Evolutionary conservation across 2,888 invertebrate species (phyloP).

Genomic region (Alentia gelatinosa): DNA sequence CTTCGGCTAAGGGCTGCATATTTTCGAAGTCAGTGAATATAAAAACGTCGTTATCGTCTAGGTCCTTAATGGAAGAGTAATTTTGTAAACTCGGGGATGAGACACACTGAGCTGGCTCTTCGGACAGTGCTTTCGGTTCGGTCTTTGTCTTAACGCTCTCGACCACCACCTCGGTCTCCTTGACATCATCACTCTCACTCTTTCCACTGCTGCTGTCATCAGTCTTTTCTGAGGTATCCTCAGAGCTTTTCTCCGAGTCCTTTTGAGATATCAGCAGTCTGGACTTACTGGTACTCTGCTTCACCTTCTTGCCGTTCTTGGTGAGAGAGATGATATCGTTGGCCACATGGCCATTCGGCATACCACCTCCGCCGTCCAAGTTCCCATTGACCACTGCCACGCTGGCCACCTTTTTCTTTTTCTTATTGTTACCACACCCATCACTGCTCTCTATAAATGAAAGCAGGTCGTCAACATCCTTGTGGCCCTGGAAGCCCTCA

Average conservation of each 20-base stretch:
- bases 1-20: constrained; percentile 65
- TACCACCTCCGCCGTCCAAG: background rate
- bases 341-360: constrained; percentile 1
- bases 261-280: background rate
- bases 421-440: constrained; percentile 7
- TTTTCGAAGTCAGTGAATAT: constrained; percentile 72
- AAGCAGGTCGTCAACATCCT: constrained; percentile 68
- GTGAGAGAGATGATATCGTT: background rate
- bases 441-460: constrained; percentile 69
- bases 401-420: constrained; percentile 26
- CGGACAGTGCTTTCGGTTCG: background rate
- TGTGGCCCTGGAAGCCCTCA: constrained; percentile 70
- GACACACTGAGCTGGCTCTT: background rate
- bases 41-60: constrained; percentile 60
- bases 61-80: background rate
- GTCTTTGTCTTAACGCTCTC: background rate
- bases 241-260: constrained; percentile 37
- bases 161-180: background rate
- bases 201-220: constrained; percentile 45
- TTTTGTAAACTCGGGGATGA: background rate
- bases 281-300: background rate
- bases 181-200: constrained; percentile 45
- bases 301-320: constrained; percentile 12
- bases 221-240: constrained; percentile 28
- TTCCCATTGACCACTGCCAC: background rate